Conservation (phyloP, 2,113 vertebrate species). For the human region GRCh38 chr5:6875501-6876000, state of each 20-base stretch:
- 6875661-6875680: fast-evolving
- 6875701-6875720: background rate
- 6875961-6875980: background rate
- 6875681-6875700: background rate
- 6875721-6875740: background rate
- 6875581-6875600: fast-evolving
- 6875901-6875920: background rate
- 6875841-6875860: background rate
- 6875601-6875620: background rate
- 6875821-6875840: background rate
- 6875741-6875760: background rate
- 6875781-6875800: background rate
- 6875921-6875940: background rate
- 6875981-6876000: background rate
- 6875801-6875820: background rate
- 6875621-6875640: background rate
- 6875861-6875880: background rate
- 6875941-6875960: background rate
- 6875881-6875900: background rate
- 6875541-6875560: background rate
- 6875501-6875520: background rate
- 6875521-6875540: background rate
- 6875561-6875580: background rate
- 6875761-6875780: background rate
- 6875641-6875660: background rate